Base-by-base conservation (phyloP, 2,888 invertebrate genomes). In the Cerastis leucographa region DNA sequence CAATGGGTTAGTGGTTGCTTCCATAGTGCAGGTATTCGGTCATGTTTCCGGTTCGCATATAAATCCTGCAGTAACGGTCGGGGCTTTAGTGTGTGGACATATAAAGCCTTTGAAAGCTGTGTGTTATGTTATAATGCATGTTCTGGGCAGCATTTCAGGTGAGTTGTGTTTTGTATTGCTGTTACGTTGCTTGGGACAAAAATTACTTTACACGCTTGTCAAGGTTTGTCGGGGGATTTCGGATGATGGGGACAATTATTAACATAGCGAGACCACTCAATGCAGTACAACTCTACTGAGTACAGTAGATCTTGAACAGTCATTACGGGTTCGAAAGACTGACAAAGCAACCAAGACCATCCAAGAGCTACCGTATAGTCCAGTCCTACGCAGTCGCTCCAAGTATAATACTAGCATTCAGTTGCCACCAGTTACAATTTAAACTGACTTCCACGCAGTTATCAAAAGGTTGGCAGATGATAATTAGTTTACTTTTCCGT, bases 41-140 rank as follows among this genome's bases (percentile, higher is more conserved):
- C 86, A 89, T 62, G 84, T 91, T 0, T 91, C 91, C 11, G 91
- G 92, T 0, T 88, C 87, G 0, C 92, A 92, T 59, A 78, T 92
- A 22, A 92, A 92, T 67, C 92, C 92, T 0, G 92, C 92, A 19
- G 80, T 92, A 7, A 92, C 92, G 0, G 8, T 89, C 0, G 91
- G 91, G 0, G 83, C 84, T 17, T 29, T 90, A 22, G 76, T 90
- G 11, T 89, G 88, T 71, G 87, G 87, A 17, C 77, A 88, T 65
- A 91, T 92, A n/a, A 90, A 86, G 75, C 76, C 85, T 19, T 68
- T 92, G 42, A 90, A 89, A 56, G 91, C 88, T 11, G 0, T 90
- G 22, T 91, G 86, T 14, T 92, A 91, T 76, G 22, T 91, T n/a
- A 17, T 78, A 0, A 87, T 84, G 65, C 92, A 92, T 62, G 65